A percentile compares a stretch with the other conserved stretches of the same genome.
Evolutionary conservation across 2,888 invertebrate genomes (phyloP).

Genomic region (Stenodera caucasica): DNA sequence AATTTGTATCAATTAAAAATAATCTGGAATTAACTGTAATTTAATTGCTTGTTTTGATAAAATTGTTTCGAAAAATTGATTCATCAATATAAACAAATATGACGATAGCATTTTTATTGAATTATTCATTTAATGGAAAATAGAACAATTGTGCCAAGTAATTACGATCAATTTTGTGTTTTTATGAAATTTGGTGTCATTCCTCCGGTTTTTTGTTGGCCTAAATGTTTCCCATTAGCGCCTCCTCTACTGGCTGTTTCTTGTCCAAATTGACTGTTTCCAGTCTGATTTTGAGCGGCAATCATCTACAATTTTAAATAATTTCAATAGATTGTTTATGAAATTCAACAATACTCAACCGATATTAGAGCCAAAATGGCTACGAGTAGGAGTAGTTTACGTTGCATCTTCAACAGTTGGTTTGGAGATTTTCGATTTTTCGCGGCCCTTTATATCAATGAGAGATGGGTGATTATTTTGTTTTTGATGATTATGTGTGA

Average conservation of each 20-base stretch:
- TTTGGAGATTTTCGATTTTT: background rate
- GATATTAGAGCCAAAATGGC: background rate
- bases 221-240: background rate
- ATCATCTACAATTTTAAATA: background rate
- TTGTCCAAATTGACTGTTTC: background rate
- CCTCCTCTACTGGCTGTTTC: background rate
- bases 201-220: no score
- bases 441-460: no score
- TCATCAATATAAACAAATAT: no score
- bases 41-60: no score
- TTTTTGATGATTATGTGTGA: no score
- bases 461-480: no score
- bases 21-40: background rate
- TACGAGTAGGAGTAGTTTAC: background rate
- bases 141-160: no score
- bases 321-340: background rate
- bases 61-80: no score
- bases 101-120: no score
- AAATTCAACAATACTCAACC: background rate
- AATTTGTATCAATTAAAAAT: background rate
- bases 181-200: no score
- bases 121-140: no score
- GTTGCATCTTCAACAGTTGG: background rate
- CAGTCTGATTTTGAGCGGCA: background rate
- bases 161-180: no score